phyloP scores from a whole-genome alignment of 2,797 vertebrate genomes.

The Onychomys torridus region DNA sequence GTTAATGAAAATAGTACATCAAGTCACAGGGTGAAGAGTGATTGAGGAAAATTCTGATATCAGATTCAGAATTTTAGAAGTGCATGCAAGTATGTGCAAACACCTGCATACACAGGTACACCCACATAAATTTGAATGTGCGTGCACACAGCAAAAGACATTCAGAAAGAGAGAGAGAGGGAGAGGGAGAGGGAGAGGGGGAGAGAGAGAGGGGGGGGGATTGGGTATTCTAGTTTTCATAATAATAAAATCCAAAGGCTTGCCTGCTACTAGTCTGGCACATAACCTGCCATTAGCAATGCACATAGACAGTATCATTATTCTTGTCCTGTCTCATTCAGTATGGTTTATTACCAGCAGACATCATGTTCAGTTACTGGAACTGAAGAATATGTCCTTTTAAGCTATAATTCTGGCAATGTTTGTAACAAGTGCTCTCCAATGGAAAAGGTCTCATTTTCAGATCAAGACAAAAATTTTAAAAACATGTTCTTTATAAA shows the following conservation, averaged over 20 bases:
- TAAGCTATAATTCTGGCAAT: conserved; percentile 80
- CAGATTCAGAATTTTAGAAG: not conserved
- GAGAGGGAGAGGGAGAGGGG: not conserved
- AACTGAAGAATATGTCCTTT: conserved; percentile 84
- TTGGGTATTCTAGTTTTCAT: not conserved
- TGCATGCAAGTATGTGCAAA: not conserved
- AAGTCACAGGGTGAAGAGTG: not conserved
- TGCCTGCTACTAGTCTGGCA: not conserved
- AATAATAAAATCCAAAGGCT: not conserved
- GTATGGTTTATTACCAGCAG: conserved; percentile 84
- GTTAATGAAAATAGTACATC: not conserved
- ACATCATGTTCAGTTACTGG: conserved; percentile 85
- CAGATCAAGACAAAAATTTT: conserved; percentile 84
- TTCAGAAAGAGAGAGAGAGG: not conserved
- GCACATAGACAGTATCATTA: conserved; percentile 85
- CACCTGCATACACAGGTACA: not conserved
- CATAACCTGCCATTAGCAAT: conserved; percentile 70
- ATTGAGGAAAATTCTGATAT: not conserved
- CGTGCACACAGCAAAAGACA: not conserved
- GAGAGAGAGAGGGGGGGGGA: not conserved
- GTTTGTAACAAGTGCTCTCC: conserved; percentile 84
- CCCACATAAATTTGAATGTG: not conserved
- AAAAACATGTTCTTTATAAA: conserved; percentile 86
- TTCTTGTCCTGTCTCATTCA: conserved; percentile 87
- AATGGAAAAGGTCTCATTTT: conserved; percentile 83